Conservation (phyloP, 2,113 vertebrate genomes). For the Myiozetetes cayanensis region DNA sequence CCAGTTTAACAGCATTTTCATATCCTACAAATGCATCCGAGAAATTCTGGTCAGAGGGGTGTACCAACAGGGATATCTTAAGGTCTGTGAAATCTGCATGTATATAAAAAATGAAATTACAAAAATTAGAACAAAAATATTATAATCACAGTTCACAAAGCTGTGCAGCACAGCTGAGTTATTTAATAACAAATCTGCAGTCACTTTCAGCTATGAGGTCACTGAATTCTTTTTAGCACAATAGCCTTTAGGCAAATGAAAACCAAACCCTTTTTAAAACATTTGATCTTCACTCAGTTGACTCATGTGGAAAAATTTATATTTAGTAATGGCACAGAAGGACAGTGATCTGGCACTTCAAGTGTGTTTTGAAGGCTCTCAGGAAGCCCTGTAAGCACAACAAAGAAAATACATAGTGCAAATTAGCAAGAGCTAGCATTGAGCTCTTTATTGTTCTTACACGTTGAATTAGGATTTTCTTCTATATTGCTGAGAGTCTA, state of each 20-base stretch:
- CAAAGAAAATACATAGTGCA: background rate
- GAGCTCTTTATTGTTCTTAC: background rate
- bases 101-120: background rate
- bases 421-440: background rate
- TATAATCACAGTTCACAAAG: background rate
- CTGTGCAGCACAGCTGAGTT: background rate
- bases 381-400: background rate
- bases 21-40: background rate
- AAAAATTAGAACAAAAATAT: background rate
- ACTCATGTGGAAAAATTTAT: background rate
- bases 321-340: constrained; percentile 14
- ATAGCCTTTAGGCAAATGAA: background rate
- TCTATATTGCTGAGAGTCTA: background rate
- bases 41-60: background rate
- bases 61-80: background rate
- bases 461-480: background rate
- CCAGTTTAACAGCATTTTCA: background rate
- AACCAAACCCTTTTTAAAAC: background rate
- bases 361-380: background rate
- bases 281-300: constrained; percentile 2
- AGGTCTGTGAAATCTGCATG: background rate
- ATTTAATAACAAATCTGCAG: background rate
- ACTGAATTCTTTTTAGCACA: background rate
- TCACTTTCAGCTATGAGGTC: background rate
- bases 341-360: background rate